phyloP scores from a whole-genome alignment of 1,140 invertebrate genomes.

The Zelostemma sp. region DNA sequence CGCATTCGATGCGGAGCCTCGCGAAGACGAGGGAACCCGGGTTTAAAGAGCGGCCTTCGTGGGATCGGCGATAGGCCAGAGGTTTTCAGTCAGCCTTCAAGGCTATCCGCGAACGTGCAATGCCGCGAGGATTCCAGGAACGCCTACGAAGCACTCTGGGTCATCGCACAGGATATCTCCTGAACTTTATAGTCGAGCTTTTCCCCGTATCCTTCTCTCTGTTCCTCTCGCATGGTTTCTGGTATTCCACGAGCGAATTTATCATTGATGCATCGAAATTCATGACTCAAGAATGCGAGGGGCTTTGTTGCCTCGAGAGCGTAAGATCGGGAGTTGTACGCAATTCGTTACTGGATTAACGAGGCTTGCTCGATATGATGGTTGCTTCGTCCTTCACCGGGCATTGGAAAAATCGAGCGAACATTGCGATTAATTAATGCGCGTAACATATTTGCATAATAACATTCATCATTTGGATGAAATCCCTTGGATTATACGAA shows the following conservation, averaged over 20 bases:
- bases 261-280: too few species aligned
- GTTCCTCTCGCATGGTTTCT: too few species aligned
- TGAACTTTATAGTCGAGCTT: neutral
- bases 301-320: too few species aligned
- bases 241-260: too few species aligned
- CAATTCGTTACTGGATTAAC: too few species aligned
- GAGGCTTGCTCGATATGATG: too few species aligned
- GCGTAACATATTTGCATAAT: constrained; percentile 61
- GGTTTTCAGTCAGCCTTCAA: constrained; percentile 39
- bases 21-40: constrained; percentile 26
- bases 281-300: too few species aligned
- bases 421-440: constrained; percentile 60
- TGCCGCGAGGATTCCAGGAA: constrained; percentile 56
- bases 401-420: constrained; percentile 48
- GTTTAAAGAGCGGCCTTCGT: constrained; percentile 36
- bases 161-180: constrained; percentile 24
- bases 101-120: constrained; percentile 41
- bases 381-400: constrained; percentile 49
- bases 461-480: constrained; percentile 54
- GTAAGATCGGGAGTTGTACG: too few species aligned
- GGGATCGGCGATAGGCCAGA: constrained; percentile 48
- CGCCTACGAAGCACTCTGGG: constrained; percentile 50
- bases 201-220: too few species aligned
- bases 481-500: constrained; percentile 37
- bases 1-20: constrained; percentile 34